Conservation (phyloP, 2,888 invertebrate genomes). For the Gastrophysa polygoni region DNA sequence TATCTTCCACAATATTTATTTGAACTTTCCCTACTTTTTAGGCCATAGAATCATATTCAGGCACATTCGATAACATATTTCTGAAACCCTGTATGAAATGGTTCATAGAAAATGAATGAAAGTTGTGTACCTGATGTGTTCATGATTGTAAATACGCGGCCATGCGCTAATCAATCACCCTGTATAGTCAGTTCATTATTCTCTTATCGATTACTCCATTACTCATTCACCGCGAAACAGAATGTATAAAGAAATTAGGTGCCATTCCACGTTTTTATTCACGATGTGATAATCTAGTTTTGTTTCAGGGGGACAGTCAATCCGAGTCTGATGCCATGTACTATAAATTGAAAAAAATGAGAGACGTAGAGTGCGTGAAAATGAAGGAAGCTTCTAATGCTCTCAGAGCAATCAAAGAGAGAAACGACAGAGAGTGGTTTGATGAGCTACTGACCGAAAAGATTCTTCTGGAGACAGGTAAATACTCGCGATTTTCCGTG, state of each 20-base stretch:
- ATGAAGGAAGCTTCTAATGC: constrained; percentile 49
- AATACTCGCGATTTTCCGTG: too few relatives aligned
- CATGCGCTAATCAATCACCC: background rate
- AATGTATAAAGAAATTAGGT: constrained; percentile 8
- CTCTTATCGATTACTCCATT: constrained; percentile 6
- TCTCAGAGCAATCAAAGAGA: constrained; percentile 39
- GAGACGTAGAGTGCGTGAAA: constrained; percentile 47
- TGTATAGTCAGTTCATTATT: constrained; percentile 9
- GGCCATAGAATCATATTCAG: too few relatives aligned
- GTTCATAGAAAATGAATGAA: too few relatives aligned
- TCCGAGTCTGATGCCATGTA: constrained; percentile 25
- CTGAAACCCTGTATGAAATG: too few relatives aligned
- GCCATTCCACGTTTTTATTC: background rate
- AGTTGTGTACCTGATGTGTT: background rate
- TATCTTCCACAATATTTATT: too few relatives aligned
- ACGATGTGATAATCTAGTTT: background rate
- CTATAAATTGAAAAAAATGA: constrained; percentile 32
- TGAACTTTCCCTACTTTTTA: too few relatives aligned
- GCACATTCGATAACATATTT: too few relatives aligned
- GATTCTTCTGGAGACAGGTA: constrained; percentile 48
- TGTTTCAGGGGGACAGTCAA: constrained; percentile 10
- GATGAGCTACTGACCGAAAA: constrained; percentile 48
- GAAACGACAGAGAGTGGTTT: constrained; percentile 32
- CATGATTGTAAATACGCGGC: background rate
- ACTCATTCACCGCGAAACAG: background rate